phyloP scores from a whole-genome alignment of 1,140 invertebrate species.

The Hormaphis cornu region DNA sequence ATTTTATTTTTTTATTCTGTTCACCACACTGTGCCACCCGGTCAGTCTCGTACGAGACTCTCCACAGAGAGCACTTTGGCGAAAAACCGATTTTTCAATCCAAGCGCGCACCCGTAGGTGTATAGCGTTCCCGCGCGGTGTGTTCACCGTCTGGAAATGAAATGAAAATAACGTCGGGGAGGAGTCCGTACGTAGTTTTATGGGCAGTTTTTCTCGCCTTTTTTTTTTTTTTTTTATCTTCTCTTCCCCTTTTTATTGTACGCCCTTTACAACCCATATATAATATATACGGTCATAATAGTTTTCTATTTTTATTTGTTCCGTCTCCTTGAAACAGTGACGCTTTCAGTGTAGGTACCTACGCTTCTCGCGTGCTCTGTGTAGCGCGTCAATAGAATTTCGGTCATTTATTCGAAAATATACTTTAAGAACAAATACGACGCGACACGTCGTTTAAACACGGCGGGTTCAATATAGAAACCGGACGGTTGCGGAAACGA shows the following conservation, averaged over 20 bases:
- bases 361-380: too few species aligned
- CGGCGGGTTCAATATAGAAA: too few species aligned
- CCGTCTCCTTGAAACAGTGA: too few species aligned
- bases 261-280: too few species aligned
- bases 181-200: slow-evolving; percentile 5
- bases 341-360: too few species aligned
- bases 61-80: slow-evolving; percentile 30
- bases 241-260: not conserved
- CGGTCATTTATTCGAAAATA: too few species aligned
- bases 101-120: too few species aligned
- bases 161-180: slow-evolving; percentile 24
- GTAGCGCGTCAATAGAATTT: slow-evolving; percentile 2
- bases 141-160: slow-evolving; percentile 6
- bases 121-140: not conserved
- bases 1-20: not conserved
- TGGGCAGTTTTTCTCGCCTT: slow-evolving; percentile 11
- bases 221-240: not conserved
- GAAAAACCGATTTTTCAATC: slow-evolving; percentile 31
- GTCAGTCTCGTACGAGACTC: slow-evolving; percentile 20
- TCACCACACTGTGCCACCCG: slow-evolving; percentile 8
- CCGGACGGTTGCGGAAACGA: too few species aligned
- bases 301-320: too few species aligned
- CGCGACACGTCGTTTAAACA: too few species aligned
- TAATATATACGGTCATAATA: too few species aligned
- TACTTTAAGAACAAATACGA: too few species aligned